Conservation (phyloP, 1,140 invertebrate genomes). For the Chionoecetes opilio region DNA sequence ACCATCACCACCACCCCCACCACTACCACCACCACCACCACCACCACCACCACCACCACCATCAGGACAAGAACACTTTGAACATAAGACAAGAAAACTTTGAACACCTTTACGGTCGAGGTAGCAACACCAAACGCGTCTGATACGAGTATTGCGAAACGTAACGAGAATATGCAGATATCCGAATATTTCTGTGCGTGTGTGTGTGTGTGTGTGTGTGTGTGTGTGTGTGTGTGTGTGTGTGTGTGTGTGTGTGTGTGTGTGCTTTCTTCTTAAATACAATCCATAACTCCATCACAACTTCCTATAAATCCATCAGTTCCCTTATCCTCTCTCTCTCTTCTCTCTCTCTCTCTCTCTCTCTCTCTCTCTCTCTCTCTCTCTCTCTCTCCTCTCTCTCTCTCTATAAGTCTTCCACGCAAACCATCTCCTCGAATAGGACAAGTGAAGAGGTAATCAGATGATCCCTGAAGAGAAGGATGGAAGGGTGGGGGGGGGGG, state of each 20-base stretch:
- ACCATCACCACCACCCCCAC: not conserved
- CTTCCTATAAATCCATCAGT: no score
- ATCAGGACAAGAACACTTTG: not conserved
- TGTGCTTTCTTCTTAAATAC: no score
- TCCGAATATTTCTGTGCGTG: not conserved
- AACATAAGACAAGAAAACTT: not conserved
- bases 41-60: not conserved
- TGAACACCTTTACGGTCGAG: not conserved
- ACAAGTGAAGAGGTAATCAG: conserved; percentile 6
- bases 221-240: conserved; percentile 27
- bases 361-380: no score
- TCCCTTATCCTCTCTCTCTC: no score
- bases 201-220: conserved; percentile 12
- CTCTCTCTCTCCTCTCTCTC: not conserved
- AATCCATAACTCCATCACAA: no score
- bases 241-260: not conserved
- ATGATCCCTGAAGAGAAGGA: not conserved
- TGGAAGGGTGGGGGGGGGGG: not conserved
- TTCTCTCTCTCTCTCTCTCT: no score
- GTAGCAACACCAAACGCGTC: not conserved
- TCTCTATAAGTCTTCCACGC: not conserved
- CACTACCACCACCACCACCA: not conserved
- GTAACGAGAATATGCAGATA: conserved; percentile 17
- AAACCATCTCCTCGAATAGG: not conserved
- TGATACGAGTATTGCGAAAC: not conserved